Percentiles rank a stretch among this genome's conserved stretches.
Conservation (phyloP, 2,888 invertebrate species). For the Aphodius granarius region DNA sequence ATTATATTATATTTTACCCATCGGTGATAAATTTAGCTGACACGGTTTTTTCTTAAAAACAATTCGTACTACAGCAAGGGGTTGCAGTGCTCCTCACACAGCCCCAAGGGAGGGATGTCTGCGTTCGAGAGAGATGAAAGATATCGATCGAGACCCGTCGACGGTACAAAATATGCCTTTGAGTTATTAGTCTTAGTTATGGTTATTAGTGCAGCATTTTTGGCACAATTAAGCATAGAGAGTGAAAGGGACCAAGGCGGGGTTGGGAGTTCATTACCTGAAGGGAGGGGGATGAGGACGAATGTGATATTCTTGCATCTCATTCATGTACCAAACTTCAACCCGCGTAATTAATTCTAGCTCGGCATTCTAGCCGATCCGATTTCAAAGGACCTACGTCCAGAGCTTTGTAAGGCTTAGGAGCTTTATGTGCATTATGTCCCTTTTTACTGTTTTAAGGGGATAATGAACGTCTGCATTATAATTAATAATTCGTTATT, state of each 20-base stretch:
- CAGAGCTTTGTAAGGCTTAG: background rate
- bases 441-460: background rate
- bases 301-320: slow-evolving; percentile 27
- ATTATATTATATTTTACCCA: too few species aligned
- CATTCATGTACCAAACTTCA: slow-evolving; percentile 20
- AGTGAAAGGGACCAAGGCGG: background rate
- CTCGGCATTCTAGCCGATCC: slow-evolving; percentile 1
- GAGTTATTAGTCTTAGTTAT: slow-evolving; percentile 37
- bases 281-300: slow-evolving; percentile 10
- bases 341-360: slow-evolving; percentile 7
- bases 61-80: background rate
- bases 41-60: background rate
- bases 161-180: slow-evolving; percentile 25
- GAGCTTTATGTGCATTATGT: background rate
- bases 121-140: background rate
- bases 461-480: background rate
- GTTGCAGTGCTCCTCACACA: background rate
- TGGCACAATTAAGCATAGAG: slow-evolving; percentile 33
- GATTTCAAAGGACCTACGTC: background rate
- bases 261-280: slow-evolving; percentile 24
- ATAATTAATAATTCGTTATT: too few species aligned
- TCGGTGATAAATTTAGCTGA: too few species aligned
- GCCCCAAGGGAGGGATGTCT: background rate
- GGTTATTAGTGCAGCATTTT: slow-evolving; percentile 35
- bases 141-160: background rate